Conservation (phyloP, 2,113 vertebrate genomes). For the Gymnobelideus leadbeateri region DNA sequence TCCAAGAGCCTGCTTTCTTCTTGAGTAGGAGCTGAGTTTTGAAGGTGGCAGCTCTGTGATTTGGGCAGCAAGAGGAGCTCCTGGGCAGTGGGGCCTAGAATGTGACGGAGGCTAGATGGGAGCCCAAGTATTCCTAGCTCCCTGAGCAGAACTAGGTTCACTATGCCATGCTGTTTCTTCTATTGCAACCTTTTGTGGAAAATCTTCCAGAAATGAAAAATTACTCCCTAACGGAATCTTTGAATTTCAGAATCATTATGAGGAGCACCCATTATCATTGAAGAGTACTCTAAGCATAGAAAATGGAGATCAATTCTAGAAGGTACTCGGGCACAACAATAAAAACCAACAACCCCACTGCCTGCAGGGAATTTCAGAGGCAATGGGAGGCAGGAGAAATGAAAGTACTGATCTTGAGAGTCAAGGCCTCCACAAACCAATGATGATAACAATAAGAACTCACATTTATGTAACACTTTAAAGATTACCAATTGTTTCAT, state of each 20-base stretch:
- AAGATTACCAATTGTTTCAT: neutral
- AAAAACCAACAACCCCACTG: neutral
- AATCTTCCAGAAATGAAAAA: neutral
- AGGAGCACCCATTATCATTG: neutral
- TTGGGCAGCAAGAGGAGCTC: neutral
- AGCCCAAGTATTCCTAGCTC: too few relatives aligned
- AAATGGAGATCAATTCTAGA: neutral
- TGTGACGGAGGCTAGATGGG: too few relatives aligned
- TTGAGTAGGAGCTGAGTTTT: neutral
- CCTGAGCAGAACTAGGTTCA: too few relatives aligned
- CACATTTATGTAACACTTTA: neutral
- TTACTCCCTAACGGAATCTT: neutral
- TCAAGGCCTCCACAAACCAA: too few relatives aligned
- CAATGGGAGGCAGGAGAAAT: too few relatives aligned
- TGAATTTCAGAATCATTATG: neutral
- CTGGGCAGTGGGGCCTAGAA: too few relatives aligned
- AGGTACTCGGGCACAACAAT: neutral
- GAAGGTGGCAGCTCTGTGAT: neutral
- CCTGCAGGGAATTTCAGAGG: too few relatives aligned
- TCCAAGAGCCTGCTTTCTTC: too few relatives aligned
- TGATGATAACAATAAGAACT: too few relatives aligned
- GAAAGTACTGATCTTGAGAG: too few relatives aligned
- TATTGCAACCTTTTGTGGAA: neutral
- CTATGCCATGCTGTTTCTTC: too few relatives aligned
- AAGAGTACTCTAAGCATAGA: neutral